Base-by-base conservation (phyloP, 2,797 vertebrate genomes). In the Poecilia wingei region DNA sequence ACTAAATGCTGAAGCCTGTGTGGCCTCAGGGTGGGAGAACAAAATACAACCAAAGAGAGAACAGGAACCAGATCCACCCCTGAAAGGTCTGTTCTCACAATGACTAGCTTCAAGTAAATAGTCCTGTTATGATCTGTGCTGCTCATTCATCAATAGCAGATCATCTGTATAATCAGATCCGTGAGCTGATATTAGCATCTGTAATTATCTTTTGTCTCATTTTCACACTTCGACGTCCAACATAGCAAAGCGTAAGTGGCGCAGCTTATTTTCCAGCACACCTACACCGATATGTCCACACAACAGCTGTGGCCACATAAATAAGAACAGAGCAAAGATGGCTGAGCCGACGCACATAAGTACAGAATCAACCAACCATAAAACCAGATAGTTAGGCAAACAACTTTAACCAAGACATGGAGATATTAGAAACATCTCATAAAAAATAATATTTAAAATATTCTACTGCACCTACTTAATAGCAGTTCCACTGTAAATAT, bases 31-130 rank as follows among this genome's bases (percentile, higher is more conserved):
- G 33, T 78, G 45, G 74, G 72, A 45, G 75, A 28, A 31, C 28
- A 70, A 79, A 82, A 84, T 6, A 43, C 82, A 83, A 47, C 86
- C 82, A 88, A 81, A 91, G 7, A 79, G 79, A 88, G 71, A 61
- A 20, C 69, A 16, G 79, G 77, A 87, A 39, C 20, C 2, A 49
- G 78, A 86, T 59, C 81, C 87, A 68, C 84, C 88, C 89, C 86
- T 31, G 4, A 41, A 77, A 79, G 82, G 47, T 2, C 41, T 64
- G 82, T 61, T 75, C 74, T 93, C 91, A 94, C 8, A 2, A 80
- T 90, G 93, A 93, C 85, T 8, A 36, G 31, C 0, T 75, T 89
- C 88, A 86, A 59, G 75, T 76, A 61, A 61, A 10, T 2, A 39
- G 39, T 45, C 45, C 61, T 77, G 9, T 72, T 75, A 1, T 22